phyloP scores from a whole-genome alignment of 2,888 invertebrate genomes.

The Nomada ferruginata region DNA sequence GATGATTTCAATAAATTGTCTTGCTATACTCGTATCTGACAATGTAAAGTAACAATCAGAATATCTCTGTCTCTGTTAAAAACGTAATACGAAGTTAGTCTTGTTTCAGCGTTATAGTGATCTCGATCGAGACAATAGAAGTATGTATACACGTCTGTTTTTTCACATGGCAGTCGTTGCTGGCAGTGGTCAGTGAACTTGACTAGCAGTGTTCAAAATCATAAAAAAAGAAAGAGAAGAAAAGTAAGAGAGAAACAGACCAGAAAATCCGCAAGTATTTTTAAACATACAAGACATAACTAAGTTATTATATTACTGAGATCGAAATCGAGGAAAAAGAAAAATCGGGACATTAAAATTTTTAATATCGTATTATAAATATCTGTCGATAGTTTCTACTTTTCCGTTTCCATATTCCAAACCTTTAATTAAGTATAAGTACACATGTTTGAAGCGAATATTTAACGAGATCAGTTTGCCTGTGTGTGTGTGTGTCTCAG shows the following conservation, averaged over 20 bases:
- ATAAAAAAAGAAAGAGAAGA: neutral
- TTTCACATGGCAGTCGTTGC: conserved; percentile 50
- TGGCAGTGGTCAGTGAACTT: conserved; percentile 54
- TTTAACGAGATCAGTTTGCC: neutral
- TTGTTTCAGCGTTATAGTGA: neutral
- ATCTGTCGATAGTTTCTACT: conserved; percentile 8
- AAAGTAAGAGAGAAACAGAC: neutral
- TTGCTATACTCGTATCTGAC: no score
- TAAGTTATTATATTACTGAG: neutral
- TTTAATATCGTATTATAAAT: neutral
- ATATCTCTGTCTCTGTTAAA: conserved; percentile 5
- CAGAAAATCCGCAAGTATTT: neutral
- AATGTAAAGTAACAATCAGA: no score
- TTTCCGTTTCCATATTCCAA: neutral
- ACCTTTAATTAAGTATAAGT: neutral
- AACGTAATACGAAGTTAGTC: neutral
- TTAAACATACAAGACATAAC: neutral
- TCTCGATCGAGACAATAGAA: conserved; percentile 7
- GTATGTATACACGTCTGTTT: conserved; percentile 22
- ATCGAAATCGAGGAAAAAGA: neutral
- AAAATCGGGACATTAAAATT: neutral
- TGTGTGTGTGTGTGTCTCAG: no score
- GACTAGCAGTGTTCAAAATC: conserved; percentile 56
- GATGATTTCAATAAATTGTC: no score
- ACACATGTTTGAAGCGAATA: neutral